A percentile compares a stretch with the other conserved stretches of the same genome.
Conservation (phyloP, 2,113 vertebrate species). For the Rutilus rutilus region DNA sequence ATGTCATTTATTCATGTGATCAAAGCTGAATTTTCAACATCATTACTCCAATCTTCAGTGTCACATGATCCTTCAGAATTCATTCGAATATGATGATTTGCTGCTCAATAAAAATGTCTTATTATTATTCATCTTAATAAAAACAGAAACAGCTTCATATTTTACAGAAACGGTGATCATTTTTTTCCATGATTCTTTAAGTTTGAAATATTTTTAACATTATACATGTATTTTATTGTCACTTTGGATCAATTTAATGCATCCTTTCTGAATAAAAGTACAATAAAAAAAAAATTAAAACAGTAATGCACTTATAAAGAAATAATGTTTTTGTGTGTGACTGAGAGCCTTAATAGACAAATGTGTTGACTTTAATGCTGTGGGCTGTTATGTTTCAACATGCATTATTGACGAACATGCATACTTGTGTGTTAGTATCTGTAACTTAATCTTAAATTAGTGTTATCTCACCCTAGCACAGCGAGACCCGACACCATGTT, state of each 20-base stretch:
- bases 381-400: background rate
- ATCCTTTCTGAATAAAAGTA: background rate
- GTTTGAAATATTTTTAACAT: background rate
- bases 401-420: background rate
- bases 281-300: background rate
- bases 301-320: background rate
- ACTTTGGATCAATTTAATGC: background rate
- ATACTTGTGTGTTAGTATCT: background rate
- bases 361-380: background rate
- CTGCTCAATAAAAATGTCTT: background rate
- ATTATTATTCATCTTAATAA: background rate
- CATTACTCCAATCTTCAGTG: background rate
- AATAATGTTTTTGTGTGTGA: background rate
- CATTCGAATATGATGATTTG: background rate
- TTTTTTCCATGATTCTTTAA: background rate
- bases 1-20: background rate
- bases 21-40: background rate
- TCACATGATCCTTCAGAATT: background rate
- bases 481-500: constrained; percentile 5
- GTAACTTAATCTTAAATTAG: background rate
- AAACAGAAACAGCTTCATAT: background rate
- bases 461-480: background rate
- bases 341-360: background rate
- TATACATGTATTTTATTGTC: background rate
- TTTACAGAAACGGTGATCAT: background rate